Evolutionary conservation across 2,888 invertebrate genomes (phyloP).

Genomic region (Serripes groenlandicus): DNA sequence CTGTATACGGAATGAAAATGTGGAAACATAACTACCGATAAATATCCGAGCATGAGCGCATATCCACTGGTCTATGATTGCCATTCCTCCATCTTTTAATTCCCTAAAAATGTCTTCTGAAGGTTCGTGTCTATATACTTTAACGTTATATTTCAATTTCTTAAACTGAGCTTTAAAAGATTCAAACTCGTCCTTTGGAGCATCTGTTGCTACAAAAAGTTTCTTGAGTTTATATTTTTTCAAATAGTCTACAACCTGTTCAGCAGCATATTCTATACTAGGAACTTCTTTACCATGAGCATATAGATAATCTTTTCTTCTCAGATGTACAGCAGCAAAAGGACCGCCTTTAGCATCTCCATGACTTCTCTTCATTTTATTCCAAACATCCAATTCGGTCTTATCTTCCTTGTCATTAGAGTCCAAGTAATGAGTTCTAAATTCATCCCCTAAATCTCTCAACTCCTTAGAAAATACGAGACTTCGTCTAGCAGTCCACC

Average conservation of each 20-base stretch:
- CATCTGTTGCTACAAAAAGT: slow-evolving; percentile 96
- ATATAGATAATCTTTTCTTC: slow-evolving; percentile 94
- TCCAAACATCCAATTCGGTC: slow-evolving; percentile 90
- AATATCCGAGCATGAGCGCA: slow-evolving; percentile 95
- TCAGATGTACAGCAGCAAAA: slow-evolving; percentile 94
- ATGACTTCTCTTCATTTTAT: slow-evolving; percentile 83
- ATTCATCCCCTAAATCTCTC: slow-evolving; percentile 90
- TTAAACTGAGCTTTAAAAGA: slow-evolving; percentile 87
- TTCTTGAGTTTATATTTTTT: slow-evolving; percentile 88
- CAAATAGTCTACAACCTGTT: slow-evolving; percentile 90
- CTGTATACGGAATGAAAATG: slow-evolving; percentile 98
- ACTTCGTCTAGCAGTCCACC: slow-evolving; percentile 89
- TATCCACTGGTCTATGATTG: slow-evolving; percentile 98
- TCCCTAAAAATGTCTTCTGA: slow-evolving; percentile 74
- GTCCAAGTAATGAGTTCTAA: slow-evolving; percentile 89
- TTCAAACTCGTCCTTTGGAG: slow-evolving; percentile 88
- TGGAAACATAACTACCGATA: slow-evolving; percentile 97
- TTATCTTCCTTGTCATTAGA: slow-evolving; percentile 89
- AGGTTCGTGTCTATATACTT: slow-evolving; percentile 80
- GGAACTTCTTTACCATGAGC: slow-evolving; percentile 92
- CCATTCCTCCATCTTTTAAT: slow-evolving; percentile 94
- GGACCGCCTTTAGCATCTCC: slow-evolving; percentile 88
- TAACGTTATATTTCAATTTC: slow-evolving; percentile 82
- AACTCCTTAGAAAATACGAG: slow-evolving; percentile 94
- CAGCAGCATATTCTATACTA: slow-evolving; percentile 91